Conservation (phyloP, 2,888 invertebrate genomes). For the Laothoe populi region DNA sequence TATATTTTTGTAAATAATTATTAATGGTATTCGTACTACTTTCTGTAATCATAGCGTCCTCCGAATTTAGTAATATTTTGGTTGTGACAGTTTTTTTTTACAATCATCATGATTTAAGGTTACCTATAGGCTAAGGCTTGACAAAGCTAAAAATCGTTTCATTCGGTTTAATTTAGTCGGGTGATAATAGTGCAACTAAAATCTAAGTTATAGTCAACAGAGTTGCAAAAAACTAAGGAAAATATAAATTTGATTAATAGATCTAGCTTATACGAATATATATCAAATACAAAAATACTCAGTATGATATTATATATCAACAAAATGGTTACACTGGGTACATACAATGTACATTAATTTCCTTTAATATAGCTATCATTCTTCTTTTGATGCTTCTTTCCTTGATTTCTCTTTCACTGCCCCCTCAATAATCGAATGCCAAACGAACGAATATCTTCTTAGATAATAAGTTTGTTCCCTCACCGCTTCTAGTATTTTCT, state of each 20-base stretch:
- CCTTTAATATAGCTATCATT: not conserved
- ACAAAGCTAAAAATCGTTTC: too few species aligned
- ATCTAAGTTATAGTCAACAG: too few species aligned
- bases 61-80: too few species aligned
- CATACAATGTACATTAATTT: not conserved
- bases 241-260: not conserved
- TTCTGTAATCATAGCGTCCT: too few species aligned
- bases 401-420: conserved; percentile 34
- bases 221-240: too few species aligned
- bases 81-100: too few species aligned
- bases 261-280: not conserved
- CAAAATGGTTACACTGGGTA: not conserved
- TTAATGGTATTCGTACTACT: too few species aligned
- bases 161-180: too few species aligned
- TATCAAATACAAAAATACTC: not conserved
- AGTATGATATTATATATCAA: not conserved
- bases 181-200: too few species aligned
- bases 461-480: conserved; percentile 65
- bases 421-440: conserved; percentile 43
- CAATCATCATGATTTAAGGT: too few species aligned
- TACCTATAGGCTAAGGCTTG: too few species aligned
- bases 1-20: too few species aligned
- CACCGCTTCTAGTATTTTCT: conserved; percentile 71
- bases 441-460: conserved; percentile 43
- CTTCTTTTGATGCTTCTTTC: not conserved